Percentiles rank a stretch among this genome's conserved stretches.
Conservation (phyloP, 2,888 invertebrate genomes). For the Leptinotarsa peninsularis region DNA sequence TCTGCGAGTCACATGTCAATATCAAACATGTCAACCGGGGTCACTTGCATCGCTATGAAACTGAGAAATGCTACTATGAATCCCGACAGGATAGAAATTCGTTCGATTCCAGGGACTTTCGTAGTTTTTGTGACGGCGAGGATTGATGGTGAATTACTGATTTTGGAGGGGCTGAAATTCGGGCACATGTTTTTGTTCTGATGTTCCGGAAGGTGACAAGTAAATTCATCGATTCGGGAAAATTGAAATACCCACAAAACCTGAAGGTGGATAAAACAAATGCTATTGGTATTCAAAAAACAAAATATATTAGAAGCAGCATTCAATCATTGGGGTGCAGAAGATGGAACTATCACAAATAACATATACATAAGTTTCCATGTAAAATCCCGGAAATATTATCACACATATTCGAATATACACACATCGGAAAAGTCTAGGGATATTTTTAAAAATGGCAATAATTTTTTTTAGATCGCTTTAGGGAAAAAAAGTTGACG, state of each 20-base stretch:
- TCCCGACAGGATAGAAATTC: slow-evolving; percentile 16
- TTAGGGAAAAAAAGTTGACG: too few relatives aligned
- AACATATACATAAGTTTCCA: too few relatives aligned
- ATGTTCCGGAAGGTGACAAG: background rate
- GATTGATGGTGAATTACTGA: background rate
- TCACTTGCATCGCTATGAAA: slow-evolving; percentile 10
- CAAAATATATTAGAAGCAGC: too few relatives aligned
- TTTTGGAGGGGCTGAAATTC: background rate
- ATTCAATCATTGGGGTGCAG: too few relatives aligned
- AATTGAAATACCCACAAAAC: background rate
- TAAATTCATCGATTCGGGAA: background rate
- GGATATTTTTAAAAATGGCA: too few relatives aligned
- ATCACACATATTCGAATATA: too few relatives aligned
- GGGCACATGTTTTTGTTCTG: background rate
- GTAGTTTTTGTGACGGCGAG: background rate
- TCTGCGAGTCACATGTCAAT: slow-evolving; percentile 58
- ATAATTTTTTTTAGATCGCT: too few relatives aligned
- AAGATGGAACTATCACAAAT: too few relatives aligned
- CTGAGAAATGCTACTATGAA: slow-evolving; percentile 11
- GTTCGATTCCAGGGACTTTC: background rate
- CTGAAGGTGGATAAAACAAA: too few relatives aligned
- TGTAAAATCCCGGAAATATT: too few relatives aligned
- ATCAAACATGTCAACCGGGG: slow-evolving; percentile 53
- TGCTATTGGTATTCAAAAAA: too few relatives aligned
- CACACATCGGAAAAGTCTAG: too few relatives aligned